Base-by-base conservation (phyloP, 2,113 vertebrate species). In the Corythornis vintsioides region DNA sequence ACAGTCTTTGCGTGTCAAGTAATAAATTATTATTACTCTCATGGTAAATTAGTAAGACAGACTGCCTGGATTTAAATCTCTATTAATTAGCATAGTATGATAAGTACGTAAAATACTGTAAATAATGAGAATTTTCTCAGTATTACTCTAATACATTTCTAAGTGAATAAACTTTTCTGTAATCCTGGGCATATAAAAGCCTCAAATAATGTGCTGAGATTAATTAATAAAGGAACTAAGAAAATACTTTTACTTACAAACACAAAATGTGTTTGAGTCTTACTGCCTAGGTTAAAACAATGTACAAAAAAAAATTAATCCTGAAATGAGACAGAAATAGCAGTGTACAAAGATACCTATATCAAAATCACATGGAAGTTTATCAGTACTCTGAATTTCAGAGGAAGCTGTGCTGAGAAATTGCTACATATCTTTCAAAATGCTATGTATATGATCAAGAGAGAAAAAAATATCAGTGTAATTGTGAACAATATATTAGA, bases 1-100 rank as follows among this genome's bases (percentile, higher is more conserved):
- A 56, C 38, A 29, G 28, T 67, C 59, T 80, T 71, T 95, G 85
- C 55, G 92, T 95, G 83, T 60, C 88, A 88, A 95, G 80, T 77
- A 95, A 77, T 67, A 79, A 89, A 86, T 83, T 71, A 50, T 47
- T 95, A 57, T 65, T 87, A 55, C 21, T 82, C 43, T 85, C 28
- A 70, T 83, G 60, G 22, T 9, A 92, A 92, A 83, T 86, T 83
- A 92, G 28, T 66, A 75, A 92, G 85, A 25, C 35, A 77, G 55
- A 70, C 33, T 79, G 59, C 28, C 18, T 80, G 60, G 72, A 89
- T 70, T 89, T 88, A 91, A 91, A 91, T 88, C 33, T 89, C 63
- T 33, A 33, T 33, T 33, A 90, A 91, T 95, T 86, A 60, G 20
- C 48, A 71, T 80, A 83, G 25, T 73, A 74, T 55, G 45, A 77